Conservation (phyloP, 1,140 invertebrate genomes). For the Monomorium pharaonis region DNA sequence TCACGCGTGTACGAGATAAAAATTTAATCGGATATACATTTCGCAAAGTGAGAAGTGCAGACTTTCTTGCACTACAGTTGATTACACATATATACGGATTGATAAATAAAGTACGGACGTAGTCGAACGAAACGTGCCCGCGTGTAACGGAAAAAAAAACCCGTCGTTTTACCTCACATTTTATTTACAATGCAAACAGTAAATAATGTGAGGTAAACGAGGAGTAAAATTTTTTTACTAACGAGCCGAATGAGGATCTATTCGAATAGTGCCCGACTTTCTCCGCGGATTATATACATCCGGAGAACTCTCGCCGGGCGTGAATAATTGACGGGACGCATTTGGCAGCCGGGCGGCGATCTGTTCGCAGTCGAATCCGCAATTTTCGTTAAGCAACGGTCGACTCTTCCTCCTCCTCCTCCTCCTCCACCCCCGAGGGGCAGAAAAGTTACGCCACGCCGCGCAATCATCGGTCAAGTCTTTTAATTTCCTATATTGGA, state of each 20-base stretch:
- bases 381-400: conserved; percentile 82
- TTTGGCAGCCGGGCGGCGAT: conserved; percentile 8
- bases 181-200: not conserved
- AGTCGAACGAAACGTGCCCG: not conserved
- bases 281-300: not conserved
- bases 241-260: not conserved
- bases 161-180: not conserved
- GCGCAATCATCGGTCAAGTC: conserved; percentile 82
- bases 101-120: not conserved
- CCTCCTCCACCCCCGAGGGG: not conserved
- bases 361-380: conserved; percentile 76
- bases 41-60: not conserved
- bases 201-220: conserved; percentile 21
- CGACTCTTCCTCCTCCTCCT: conserved; percentile 69
- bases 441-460: conserved; percentile 58
- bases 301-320: conserved; percentile 52
- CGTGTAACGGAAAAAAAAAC: not conserved
- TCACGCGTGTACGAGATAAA: too few species aligned
- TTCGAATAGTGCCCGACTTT: not conserved
- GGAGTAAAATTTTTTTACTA: not conserved
- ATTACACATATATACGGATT: not conserved
- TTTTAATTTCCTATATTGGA: conserved; percentile 84
- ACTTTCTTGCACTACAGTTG: not conserved
- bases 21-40: not conserved
- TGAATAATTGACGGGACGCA: conserved; percentile 68